phyloP scores from a whole-genome alignment of 30 jellyfish, hydroid and myxozoan genomes.

The Cassiopea xamachana region DNA sequence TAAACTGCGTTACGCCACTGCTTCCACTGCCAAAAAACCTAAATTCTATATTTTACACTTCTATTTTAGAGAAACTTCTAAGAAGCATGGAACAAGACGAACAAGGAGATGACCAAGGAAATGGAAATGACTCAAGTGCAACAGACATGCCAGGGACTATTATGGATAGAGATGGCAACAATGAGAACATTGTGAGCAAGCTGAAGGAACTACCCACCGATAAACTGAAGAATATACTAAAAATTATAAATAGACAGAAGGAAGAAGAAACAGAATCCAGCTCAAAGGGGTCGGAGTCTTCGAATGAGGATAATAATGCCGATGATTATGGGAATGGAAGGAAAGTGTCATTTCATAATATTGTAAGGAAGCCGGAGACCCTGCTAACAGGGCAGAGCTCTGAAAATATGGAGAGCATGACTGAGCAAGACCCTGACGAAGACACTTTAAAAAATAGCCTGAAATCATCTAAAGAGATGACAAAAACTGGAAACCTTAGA shows the following conservation, averaged over 20 bases:
- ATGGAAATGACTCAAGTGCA: background rate
- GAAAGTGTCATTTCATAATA: background rate
- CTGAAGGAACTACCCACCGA: slow-evolving; percentile 44
- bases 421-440: background rate
- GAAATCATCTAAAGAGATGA: slow-evolving; percentile 1
- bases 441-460: background rate
- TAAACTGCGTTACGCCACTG: too few species aligned
- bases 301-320: slow-evolving; percentile 5
- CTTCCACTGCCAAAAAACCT: background rate
- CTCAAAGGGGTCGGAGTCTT: background rate
- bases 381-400: background rate
- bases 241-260: slow-evolving; percentile 16
- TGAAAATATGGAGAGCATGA: background rate
- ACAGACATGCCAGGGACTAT: background rate
- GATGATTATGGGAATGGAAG: background rate
- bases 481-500: slow-evolving; percentile 22
- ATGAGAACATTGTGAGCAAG: slow-evolving; percentile 17
- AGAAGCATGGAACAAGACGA: background rate
- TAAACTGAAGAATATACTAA: slow-evolving; percentile 23
- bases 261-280: background rate
- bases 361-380: background rate
- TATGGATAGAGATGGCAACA: background rate
- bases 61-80: background rate
- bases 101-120: background rate
- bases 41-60: background rate